Base-by-base conservation (phyloP, 1,140 invertebrate species). In the Apis laboriosa region DNA sequence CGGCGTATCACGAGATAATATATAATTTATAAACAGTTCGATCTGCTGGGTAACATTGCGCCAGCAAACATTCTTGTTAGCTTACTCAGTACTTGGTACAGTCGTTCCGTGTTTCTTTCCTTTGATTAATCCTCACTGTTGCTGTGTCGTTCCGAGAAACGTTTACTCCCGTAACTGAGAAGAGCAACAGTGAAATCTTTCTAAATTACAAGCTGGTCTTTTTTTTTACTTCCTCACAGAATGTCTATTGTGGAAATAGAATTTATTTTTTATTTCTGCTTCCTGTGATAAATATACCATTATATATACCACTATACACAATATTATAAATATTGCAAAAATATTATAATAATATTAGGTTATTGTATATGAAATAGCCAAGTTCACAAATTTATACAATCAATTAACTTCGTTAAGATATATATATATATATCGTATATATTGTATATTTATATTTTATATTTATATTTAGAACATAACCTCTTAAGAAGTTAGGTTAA, bases 21-120 rank as follows among this genome's bases (percentile, higher is more conserved):
- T 92, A 93, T 94, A 94, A 94, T 94, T 94, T 94, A 94, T 93
- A 94, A 94, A 93, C 93, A 93, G 91, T 86, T 91, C 91, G 93
- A 92, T 92, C 89, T 90, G 89, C 87, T 83, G 82, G 34, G 80
- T 76, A 77, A 77, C 74, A 79, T 64, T 71, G 86, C 87, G 77
- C 78, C 71, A 71, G 77, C 78, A 70, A 83, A 73, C 77, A 83
- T 83, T 83, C 76, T 51, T 77, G 56, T 56, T 83, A n/a, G 66
- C 73, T 82, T 77, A 77, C 55, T 82, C 80, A 72, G 80, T 43
- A 51, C 55, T 43, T 21, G 51, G 2, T 43, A 34, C n/a, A 21
- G 66, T 13, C 73, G 60, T 66, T 77, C 13, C 64, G 64, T 77
- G 43, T 73, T 76, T 66, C 63, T 63, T 77, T 49, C 80, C 80